phyloP scores from a whole-genome alignment of 2,888 invertebrate species.

The Drosophila anceps region DNA sequence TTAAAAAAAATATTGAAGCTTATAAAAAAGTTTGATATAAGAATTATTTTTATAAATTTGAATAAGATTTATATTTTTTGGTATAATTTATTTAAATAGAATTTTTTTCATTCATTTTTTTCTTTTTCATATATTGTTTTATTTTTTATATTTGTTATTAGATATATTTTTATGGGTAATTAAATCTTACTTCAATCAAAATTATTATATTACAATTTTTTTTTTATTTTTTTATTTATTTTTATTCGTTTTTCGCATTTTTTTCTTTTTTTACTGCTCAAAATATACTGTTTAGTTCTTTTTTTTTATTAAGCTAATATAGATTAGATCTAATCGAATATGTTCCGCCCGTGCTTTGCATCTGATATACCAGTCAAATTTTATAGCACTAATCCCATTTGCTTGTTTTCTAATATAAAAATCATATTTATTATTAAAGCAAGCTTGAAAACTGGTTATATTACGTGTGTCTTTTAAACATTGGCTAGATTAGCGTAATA shows the following conservation, averaged over 20 bases:
- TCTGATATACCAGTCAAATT: not conserved
- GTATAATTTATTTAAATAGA: too few species aligned
- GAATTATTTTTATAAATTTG: too few species aligned
- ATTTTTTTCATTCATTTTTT: too few species aligned
- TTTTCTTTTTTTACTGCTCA: not conserved
- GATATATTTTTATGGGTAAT: too few species aligned
- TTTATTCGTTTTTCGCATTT: not conserved
- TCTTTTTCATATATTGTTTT: too few species aligned
- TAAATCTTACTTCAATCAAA: too few species aligned
- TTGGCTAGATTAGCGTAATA: conserved; percentile 15
- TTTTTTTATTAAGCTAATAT: not conserved
- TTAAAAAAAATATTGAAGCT: too few species aligned
- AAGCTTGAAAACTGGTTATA: conserved; percentile 13
- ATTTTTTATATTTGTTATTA: too few species aligned
- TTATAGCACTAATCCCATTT: conserved; percentile 2
- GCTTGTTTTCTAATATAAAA: not conserved
- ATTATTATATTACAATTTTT: too few species aligned
- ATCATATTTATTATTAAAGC: conserved; percentile 10
- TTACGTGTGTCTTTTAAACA: conserved; percentile 1
- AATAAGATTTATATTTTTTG: too few species aligned
- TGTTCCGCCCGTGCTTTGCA: not conserved
- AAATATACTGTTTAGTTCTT: not conserved
- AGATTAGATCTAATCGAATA: not conserved
- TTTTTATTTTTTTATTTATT: not conserved
- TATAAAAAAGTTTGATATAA: too few species aligned